Conservation (phyloP, 2,113 vertebrate species). For the Stercorarius parasiticus region DNA sequence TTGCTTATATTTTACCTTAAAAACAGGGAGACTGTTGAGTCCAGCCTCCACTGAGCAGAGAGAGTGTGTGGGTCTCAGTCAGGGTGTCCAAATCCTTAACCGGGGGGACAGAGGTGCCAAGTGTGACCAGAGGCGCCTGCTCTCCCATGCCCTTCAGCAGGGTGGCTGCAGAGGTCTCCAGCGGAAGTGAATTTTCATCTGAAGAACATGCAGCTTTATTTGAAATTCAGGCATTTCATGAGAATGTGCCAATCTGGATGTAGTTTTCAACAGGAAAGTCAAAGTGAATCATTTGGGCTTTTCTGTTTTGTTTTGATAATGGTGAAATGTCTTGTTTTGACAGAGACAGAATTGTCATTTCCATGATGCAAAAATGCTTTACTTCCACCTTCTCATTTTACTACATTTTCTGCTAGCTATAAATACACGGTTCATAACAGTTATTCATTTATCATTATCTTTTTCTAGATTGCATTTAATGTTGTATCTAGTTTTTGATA, state of each 20-base stretch:
- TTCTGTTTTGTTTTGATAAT: conserved; percentile 21
- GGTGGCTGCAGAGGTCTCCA: neutral
- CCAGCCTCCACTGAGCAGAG: neutral
- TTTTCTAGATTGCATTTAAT: neutral
- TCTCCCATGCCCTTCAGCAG: neutral
- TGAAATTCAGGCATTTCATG: neutral
- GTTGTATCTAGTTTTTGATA: neutral
- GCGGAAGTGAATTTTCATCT: neutral
- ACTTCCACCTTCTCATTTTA: neutral
- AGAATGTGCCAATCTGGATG: neutral
- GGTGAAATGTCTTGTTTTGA: conserved; percentile 15
- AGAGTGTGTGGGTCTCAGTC: neutral
- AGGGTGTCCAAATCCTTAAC: neutral
- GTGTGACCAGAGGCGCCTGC: neutral
- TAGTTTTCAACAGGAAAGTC: neutral
- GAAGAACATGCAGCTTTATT: neutral
- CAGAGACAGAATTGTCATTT: neutral
- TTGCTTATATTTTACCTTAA: neutral
- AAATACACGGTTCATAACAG: neutral
- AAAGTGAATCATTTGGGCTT: neutral
- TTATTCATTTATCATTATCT: neutral
- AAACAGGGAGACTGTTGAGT: neutral
- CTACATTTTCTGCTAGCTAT: neutral
- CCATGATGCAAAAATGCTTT: neutral
- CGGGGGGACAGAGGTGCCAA: neutral